Evolutionary conservation across 2,888 invertebrate genomes (phyloP), one percentile per base, ranked within the genome.

Genomic region (Campoplex nolae): DNA sequence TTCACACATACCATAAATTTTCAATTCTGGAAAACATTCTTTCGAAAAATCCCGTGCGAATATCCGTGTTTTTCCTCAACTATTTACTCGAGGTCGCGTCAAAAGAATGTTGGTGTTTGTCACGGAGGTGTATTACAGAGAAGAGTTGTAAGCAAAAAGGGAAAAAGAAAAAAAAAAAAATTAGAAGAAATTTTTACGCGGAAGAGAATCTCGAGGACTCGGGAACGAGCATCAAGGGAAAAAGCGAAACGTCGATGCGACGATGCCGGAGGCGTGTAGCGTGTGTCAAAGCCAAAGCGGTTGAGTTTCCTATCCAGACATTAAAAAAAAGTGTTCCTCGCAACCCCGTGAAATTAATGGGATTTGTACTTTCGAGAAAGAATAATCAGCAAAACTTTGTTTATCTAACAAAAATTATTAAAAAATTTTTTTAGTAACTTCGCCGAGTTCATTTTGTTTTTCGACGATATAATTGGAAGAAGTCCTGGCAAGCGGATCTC

Each of bases 121-220:
- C 90, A 91, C 90, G 92, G 88, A 42, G 62, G 74, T 48, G 48
- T 32, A 42, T 45, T 54, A 45, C 32, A 76, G 68, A 70, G 35
- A 83, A 58, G 48, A 80, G 62, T 58, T 56, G 48, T 71, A n/a
- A 56, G 54, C 56, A 51, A 9, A 3, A 68, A 54, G 23, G 16
- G 2, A 48, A 68, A 11, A 23, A 42, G 35, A 3, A 48, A 13
- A 13, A 13, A 74, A 74, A 62, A 74, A 54, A 23, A 45, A 42
- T 42, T 45, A 11, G 32, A 62, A 62, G 62, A 62, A 28, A 62
- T 62, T 48, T 71, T 89, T 89, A 91, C 90, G 91, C 91, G 92
- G 91, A 92, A 93, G 91, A 92, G 92, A 93, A 93, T 93, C 92
- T 91, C 92, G 93, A 93, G 93, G 93, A 92, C 62, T 92, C 45